These are phyloP conservation scores for Megaceryle maxima DNA, from an alignment of 2,113 vertebrate genomes.

Conservation along the genomic window DNA sequence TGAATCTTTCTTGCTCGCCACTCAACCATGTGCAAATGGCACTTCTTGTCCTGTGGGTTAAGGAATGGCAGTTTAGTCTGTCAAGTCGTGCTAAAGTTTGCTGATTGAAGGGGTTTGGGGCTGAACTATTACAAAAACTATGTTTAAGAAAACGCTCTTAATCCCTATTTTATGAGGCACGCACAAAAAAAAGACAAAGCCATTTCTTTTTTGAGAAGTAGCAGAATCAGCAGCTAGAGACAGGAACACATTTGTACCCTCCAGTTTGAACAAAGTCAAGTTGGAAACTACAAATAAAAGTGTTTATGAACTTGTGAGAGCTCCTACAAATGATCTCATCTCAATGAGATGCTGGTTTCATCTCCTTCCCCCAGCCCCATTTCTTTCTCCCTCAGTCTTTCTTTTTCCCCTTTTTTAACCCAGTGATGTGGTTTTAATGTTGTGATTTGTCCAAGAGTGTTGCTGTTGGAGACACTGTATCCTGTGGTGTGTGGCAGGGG, in stretches of 20 bases:
- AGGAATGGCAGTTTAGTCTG: conserved; percentile 62
- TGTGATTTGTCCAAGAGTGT: neutral
- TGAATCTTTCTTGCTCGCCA: conserved; percentile 47
- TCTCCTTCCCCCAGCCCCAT: neutral
- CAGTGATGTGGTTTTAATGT: neutral
- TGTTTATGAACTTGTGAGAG: conserved; percentile 56
- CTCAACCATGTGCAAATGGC: conserved; percentile 49
- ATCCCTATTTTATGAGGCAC: conserved; percentile 68
- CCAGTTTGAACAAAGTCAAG: conserved; percentile 62
- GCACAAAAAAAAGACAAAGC: neutral
- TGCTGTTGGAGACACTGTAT: neutral
- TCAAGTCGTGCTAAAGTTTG: conserved; percentile 46
- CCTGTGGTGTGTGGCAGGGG: neutral
- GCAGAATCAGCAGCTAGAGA: conserved; percentile 64
- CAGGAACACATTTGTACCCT: conserved; percentile 29
- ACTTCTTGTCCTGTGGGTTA: conserved; percentile 66
- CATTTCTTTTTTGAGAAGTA: conserved; percentile 48
- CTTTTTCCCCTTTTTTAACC: neutral
- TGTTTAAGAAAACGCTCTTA: conserved; percentile 44
- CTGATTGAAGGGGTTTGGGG: conserved; percentile 66
- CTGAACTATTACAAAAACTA: conserved; percentile 55
- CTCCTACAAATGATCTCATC: neutral
- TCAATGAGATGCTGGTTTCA: neutral
- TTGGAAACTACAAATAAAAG: conserved; percentile 53
- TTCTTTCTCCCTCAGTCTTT: neutral